Conservation (phyloP, 2,797 vertebrate genomes). For the Micrastur ruficollis region DNA sequence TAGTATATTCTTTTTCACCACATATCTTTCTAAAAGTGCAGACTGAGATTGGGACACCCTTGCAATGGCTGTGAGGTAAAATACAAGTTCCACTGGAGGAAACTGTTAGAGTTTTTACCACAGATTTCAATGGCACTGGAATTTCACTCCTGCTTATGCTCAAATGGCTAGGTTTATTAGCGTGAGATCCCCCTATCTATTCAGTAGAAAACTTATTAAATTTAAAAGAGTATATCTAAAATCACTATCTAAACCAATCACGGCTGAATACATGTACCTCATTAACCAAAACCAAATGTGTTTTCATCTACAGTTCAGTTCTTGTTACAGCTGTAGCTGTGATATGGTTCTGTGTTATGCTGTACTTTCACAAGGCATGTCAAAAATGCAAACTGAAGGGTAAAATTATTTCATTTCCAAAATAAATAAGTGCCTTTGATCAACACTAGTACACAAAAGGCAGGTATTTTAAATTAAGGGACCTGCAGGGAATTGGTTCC, state of each 20-base stretch:
- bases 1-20: neutral
- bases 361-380: neutral
- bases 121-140: neutral
- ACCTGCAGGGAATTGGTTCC: constrained; percentile 31
- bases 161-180: neutral
- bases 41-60: neutral
- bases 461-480: constrained; percentile 44
- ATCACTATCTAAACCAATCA: neutral
- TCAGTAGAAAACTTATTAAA: neutral
- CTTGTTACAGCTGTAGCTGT: constrained; percentile 18
- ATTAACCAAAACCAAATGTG: constrained; percentile 35
- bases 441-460: neutral
- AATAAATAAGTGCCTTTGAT: constrained; percentile 52
- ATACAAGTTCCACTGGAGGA: neutral
- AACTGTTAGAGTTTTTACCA: neutral
- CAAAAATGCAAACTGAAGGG: constrained; percentile 51
- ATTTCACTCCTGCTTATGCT: neutral
- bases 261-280: neutral
- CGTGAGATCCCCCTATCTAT: neutral
- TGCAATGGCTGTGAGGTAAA: neutral
- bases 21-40: neutral
- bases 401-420: constrained; percentile 61
- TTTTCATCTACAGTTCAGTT: constrained; percentile 7
- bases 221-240: neutral
- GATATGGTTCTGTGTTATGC: neutral